Percentiles rank a stretch among this genome's conserved stretches.
Conservation (phyloP, 2,888 invertebrate genomes). For the Eupithecia subumbrata region DNA sequence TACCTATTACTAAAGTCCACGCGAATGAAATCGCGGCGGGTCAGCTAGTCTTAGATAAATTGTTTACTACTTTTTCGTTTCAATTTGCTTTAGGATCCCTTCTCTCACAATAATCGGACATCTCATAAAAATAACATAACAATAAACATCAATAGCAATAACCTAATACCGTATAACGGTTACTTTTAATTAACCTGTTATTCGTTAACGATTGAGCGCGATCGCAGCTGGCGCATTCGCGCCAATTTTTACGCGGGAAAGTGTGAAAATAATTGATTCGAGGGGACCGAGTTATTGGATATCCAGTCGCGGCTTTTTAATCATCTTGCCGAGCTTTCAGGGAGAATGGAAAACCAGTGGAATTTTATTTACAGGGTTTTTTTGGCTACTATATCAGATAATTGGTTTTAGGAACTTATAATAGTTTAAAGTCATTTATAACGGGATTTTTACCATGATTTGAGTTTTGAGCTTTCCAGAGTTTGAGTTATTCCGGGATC, state of each 20-base stretch:
- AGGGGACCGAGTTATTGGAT: constrained; percentile 51
- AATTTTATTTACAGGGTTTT: background rate
- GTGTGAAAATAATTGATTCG: constrained; percentile 79
- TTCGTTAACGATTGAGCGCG: constrained; percentile 59
- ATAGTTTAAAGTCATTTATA: no score
- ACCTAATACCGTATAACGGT: constrained; percentile 15
- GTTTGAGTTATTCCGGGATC: no score
- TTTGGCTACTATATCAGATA: background rate
- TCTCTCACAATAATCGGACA: background rate
- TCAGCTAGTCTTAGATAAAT: background rate
- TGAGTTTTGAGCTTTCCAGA: no score
- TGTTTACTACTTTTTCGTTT: background rate
- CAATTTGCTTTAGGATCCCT: background rate
- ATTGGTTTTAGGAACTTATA: background rate
- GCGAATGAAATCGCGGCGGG: no score
- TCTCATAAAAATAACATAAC: constrained; percentile 14
- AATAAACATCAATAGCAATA: constrained; percentile 19
- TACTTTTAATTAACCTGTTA: constrained; percentile 39
- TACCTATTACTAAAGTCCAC: no score
- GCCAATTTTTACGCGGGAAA: constrained; percentile 70
- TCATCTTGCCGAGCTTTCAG: background rate
- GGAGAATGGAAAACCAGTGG: background rate
- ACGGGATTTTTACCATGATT: no score
- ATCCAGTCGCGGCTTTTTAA: constrained; percentile 12
- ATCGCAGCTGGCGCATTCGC: constrained; percentile 49